Evolutionary conservation across 2,888 invertebrate species (phyloP).

Genomic region (Troides helena): DNA sequence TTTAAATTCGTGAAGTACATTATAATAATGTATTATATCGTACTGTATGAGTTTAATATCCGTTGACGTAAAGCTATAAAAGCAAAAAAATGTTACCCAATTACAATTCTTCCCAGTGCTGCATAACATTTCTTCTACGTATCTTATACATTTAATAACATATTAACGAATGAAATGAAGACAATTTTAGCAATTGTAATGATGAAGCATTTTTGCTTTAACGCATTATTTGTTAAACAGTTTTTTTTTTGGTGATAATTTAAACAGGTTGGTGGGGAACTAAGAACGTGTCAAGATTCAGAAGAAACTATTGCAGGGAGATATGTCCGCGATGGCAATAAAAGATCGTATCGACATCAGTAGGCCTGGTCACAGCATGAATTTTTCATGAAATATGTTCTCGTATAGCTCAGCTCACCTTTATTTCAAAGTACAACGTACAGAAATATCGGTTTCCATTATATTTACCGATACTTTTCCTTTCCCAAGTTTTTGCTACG

Average conservation of each 20-base stretch:
- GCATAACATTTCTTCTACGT: too few species aligned
- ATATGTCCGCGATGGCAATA: constrained; percentile 68
- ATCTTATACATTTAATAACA: background rate
- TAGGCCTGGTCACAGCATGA: constrained; percentile 70
- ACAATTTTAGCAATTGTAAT: background rate
- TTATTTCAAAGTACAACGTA: constrained; percentile 52
- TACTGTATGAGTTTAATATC: too few species aligned
- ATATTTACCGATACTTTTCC: constrained; percentile 58
- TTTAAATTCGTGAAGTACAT: background rate
- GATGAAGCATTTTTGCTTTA: background rate
- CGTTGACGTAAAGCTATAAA: too few species aligned
- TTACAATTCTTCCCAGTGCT: too few species aligned
- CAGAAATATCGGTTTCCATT: constrained; percentile 53
- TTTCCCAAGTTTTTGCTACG: constrained; percentile 57
- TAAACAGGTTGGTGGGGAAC: constrained; percentile 23
- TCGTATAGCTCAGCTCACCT: constrained; percentile 54
- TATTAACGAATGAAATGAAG: background rate
- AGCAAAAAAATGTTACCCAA: too few species aligned
- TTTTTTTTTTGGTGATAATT: constrained; percentile 5
- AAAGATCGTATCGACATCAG: constrained; percentile 74
- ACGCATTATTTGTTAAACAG: background rate
- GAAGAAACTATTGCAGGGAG: constrained; percentile 70
- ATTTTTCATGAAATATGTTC: constrained; percentile 78
- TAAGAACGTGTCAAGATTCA: constrained; percentile 51
- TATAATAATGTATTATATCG: too few species aligned